These are phyloP conservation scores for Agrotis puta DNA, from an alignment of 2,888 invertebrate genomes.

Conservation along the genomic window DNA sequence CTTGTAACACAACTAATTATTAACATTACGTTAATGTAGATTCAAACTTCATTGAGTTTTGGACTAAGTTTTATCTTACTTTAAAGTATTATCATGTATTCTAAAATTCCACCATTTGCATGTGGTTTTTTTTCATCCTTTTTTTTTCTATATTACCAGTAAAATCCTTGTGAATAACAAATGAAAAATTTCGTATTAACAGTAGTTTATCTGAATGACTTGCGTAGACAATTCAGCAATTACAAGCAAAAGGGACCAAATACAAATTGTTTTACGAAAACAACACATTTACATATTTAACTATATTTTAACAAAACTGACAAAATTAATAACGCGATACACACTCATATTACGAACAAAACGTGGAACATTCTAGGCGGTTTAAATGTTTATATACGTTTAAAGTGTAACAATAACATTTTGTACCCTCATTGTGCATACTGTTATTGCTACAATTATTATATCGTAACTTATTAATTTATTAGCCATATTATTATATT, in stretches of 20 bases:
- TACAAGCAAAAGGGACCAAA: conserved; percentile 91
- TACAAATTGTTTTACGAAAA: conserved; percentile 82
- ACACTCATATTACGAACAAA: conserved; percentile 76
- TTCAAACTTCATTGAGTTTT: conserved; percentile 67
- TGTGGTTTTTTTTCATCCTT: conserved; percentile 73
- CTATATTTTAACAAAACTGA: conserved; percentile 85
- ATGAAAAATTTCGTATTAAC: conserved; percentile 79
- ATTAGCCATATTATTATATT: conserved; percentile 90
- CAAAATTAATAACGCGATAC: conserved; percentile 80
- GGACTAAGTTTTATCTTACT: conserved; percentile 56
- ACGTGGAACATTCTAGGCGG: conserved; percentile 84
- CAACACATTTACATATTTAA: conserved; percentile 74
- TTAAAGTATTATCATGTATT: conserved; percentile 63
- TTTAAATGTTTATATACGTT: conserved; percentile 77
- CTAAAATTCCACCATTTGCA: conserved; percentile 74
- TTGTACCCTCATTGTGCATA: conserved; percentile 65
- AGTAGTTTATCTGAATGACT: conserved; percentile 78
- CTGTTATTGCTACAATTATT: conserved; percentile 78
- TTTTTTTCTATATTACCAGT: conserved; percentile 73
- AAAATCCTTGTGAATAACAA: conserved; percentile 82
- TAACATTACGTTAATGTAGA: conserved; percentile 81
- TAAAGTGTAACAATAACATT: conserved; percentile 75
- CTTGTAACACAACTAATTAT: conserved; percentile 91
- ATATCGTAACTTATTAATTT: conserved; percentile 86
- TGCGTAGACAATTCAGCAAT: conserved; percentile 81